These are phyloP conservation scores for Parazoanthus swiftii DNA, from an alignment of 92 coral and sea anemone species.

Conservation along the genomic window DNA sequence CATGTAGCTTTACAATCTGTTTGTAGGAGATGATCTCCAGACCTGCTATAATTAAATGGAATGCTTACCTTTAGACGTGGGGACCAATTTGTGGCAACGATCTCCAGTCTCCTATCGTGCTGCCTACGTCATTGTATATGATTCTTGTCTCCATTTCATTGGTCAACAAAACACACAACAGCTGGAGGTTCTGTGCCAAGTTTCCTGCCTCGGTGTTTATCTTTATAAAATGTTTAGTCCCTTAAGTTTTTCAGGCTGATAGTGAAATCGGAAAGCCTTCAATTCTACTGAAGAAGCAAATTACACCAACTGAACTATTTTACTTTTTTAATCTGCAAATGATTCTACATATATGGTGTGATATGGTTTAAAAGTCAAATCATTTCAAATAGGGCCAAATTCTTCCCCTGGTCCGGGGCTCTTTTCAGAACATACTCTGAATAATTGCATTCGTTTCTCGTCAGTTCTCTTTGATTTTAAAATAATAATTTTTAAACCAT, in stretches of 20 bases:
- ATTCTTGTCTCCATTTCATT: background rate
- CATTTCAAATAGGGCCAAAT: background rate
- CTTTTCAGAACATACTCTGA: too few relatives aligned
- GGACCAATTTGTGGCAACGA: background rate
- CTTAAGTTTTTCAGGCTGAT: background rate
- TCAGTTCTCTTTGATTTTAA: background rate
- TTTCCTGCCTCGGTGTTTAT: background rate
- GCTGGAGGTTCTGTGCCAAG: background rate
- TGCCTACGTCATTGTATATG: constrained; percentile 21
- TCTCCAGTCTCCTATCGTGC: background rate
- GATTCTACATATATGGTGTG: background rate
- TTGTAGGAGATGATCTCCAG: background rate
- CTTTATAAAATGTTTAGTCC: background rate
- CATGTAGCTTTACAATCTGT: background rate
- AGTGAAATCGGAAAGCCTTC: background rate
- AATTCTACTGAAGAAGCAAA: too few relatives aligned
- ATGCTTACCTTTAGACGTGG: background rate
- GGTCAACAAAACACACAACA: background rate
- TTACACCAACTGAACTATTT: too few relatives aligned
- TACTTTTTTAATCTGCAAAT: too few relatives aligned
- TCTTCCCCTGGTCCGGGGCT: too few relatives aligned
- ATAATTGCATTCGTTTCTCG: too few relatives aligned
- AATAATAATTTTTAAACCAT: too few relatives aligned
- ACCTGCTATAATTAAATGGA: constrained; percentile 9
- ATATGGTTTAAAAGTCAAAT: background rate